phyloP scores from a whole-genome alignment of 2,113 vertebrate genomes.

The Entomyzon cyanotis region DNA sequence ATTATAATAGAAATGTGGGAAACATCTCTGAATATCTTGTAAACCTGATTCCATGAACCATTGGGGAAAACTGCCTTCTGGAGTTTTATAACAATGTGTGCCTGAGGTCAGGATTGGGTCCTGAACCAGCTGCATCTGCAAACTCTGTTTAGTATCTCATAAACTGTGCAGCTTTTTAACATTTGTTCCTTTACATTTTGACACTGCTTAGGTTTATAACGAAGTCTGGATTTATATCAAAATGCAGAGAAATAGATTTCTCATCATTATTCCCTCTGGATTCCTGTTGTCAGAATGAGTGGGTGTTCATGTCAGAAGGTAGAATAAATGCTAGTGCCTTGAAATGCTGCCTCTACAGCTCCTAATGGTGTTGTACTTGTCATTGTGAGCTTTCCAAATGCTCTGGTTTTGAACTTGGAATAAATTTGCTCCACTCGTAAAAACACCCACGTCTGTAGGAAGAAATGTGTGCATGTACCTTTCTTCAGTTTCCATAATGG shows the following conservation, averaged over 20 bases:
- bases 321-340: constrained; percentile 21
- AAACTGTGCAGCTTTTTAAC: background rate
- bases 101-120: background rate
- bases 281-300: constrained; percentile 40
- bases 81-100: background rate
- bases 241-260: constrained; percentile 13
- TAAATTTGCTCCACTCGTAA: background rate
- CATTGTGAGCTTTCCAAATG: background rate
- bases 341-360: constrained; percentile 6
- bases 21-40: background rate
- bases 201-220: background rate
- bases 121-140: background rate
- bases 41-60: background rate
- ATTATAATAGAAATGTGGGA: background rate
- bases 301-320: constrained; percentile 19
- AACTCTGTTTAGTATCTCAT: background rate
- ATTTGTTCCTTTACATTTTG: background rate
- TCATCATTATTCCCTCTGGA: background rate
- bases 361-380: constrained; percentile 14
- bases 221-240: background rate
- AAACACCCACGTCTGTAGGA: background rate
- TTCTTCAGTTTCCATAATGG: background rate
- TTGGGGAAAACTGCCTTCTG: background rate
- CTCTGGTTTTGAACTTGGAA: constrained; percentile 17
- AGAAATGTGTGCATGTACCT: background rate